Percentiles rank a stretch among this genome's conserved stretches.
Conservation (phyloP, 2,888 invertebrate species). For the Volucella zonaria region DNA sequence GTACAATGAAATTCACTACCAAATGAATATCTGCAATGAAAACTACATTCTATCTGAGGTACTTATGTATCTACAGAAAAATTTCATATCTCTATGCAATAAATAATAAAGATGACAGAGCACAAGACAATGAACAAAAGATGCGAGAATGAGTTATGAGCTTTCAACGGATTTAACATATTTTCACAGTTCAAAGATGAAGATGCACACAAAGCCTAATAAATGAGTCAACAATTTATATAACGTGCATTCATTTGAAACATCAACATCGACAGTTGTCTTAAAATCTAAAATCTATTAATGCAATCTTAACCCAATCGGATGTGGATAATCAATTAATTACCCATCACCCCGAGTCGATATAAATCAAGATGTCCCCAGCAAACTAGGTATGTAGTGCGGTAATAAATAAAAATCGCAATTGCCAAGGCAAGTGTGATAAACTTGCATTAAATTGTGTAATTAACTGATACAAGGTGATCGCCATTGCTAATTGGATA, state of each 20-base stretch:
- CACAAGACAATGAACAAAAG: no score
- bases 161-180: no score
- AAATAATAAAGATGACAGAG: no score
- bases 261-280: neutral
- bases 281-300: neutral
- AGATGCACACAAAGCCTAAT: no score
- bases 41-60: no score
- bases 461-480: constrained; percentile 12
- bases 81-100: no score
- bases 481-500: constrained; percentile 32
- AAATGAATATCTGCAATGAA: no score
- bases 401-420: neutral
- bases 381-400: neutral
- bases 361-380: constrained; percentile 9
- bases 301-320: neutral
- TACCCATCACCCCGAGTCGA: constrained; percentile 16
- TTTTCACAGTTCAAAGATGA: no score
- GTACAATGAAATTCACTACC: no score
- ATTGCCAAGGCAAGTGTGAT: neutral
- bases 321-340: constrained; percentile 10
- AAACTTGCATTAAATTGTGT: neutral
- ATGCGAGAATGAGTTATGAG: no score
- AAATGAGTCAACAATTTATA: no score
- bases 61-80: no score
- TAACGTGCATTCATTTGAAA: neutral